A percentile compares a stretch with the other conserved stretches of the same genome.
These are phyloP conservation scores for Meloidogyne chitwoodi DNA, from an alignment of 1,140 invertebrate species.

Conservation along the genomic window DNA sequence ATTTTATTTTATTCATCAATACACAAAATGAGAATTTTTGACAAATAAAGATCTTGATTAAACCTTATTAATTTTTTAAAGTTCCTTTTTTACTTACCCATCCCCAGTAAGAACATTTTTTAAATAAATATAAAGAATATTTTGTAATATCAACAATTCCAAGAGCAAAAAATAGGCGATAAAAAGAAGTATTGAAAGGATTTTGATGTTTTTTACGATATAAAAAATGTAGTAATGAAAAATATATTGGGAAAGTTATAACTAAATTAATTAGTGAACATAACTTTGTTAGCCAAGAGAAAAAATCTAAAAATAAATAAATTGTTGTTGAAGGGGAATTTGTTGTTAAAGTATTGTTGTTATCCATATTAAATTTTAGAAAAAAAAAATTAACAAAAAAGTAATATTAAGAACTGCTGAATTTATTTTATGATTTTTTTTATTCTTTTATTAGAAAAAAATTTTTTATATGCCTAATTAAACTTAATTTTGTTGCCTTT, in stretches of 20 bases:
- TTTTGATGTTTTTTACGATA: neutral
- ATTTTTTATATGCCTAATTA: too few relatives aligned
- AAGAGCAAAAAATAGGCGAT: neutral
- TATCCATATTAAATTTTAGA: too few relatives aligned
- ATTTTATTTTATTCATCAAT: too few relatives aligned
- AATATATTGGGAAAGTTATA: neutral
- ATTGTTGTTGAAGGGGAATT: neutral
- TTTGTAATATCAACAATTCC: slow-evolving; percentile 2
- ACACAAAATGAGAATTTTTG: too few relatives aligned
- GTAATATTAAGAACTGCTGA: too few relatives aligned
- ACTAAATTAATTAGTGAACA: neutral
- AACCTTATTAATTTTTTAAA: too few relatives aligned
- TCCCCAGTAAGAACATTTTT: slow-evolving; percentile 21
- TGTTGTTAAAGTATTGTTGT: neutral
- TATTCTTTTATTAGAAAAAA: too few relatives aligned
- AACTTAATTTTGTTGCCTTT: too few relatives aligned
- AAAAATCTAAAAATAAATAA: neutral
- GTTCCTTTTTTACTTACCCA: neutral
- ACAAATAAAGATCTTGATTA: too few relatives aligned
- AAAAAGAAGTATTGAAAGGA: neutral
- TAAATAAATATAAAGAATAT: slow-evolving; percentile 1
- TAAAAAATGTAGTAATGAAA: neutral
- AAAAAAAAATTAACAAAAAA: too few relatives aligned
- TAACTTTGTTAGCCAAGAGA: neutral
- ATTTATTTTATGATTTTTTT: too few relatives aligned